Evolutionary conservation across 2,888 invertebrate species (phyloP).

Genomic region (Lithophane leautieri): DNA sequence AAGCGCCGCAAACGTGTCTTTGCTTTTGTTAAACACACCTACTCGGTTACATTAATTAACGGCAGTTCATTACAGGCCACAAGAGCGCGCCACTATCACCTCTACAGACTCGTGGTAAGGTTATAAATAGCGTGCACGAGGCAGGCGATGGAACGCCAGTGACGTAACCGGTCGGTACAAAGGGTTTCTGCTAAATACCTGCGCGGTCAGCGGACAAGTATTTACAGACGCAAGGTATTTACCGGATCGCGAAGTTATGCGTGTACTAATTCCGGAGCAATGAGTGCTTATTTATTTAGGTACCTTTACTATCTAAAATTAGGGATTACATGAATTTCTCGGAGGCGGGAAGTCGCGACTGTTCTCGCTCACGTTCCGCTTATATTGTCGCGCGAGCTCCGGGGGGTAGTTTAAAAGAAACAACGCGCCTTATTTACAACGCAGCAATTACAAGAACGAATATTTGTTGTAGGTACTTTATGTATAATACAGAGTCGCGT

Average conservation of each 20-base stretch:
- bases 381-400: constrained; percentile 4
- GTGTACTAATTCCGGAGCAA: constrained; percentile 46
- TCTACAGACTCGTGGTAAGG: not conserved
- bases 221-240: constrained; percentile 54
- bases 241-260: constrained; percentile 49
- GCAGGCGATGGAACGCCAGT: constrained; percentile 4
- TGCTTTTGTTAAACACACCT: constrained; percentile 54
- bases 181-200: constrained; percentile 48
- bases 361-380: not conserved
- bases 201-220: constrained; percentile 53
- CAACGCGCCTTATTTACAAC: constrained; percentile 14
- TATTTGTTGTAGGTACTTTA: constrained; percentile 6
- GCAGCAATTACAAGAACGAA: constrained; percentile 9
- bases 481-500: constrained; percentile 12
- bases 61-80: constrained; percentile 30
- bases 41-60: constrained; percentile 57
- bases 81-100: not conserved
- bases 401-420: constrained; percentile 12
- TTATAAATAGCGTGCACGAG: not conserved
- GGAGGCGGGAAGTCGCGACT: not conserved
- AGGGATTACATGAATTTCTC: constrained; percentile 31
- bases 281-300: constrained; percentile 50
- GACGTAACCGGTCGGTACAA: constrained; percentile 40
- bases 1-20: constrained; percentile 47
- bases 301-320: constrained; percentile 36